phyloP scores from a whole-genome alignment of 2,888 invertebrate genomes.

The Apotomis capreana region DNA sequence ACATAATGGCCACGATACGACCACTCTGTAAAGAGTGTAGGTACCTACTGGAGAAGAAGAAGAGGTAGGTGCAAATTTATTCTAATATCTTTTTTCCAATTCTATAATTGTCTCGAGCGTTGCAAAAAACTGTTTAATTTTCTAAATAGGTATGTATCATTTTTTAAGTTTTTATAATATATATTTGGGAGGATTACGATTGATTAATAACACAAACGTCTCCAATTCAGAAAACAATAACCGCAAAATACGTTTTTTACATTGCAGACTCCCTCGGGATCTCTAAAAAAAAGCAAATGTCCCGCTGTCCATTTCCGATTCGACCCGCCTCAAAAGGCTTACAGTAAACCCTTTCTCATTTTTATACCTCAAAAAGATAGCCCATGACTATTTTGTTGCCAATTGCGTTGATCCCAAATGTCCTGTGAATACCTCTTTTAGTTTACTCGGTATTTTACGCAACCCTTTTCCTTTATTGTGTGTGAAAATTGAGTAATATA shows the following conservation, averaged over 20 bases:
- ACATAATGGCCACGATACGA: too few species aligned
- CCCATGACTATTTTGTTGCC: conserved; percentile 76
- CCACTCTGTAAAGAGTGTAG: too few species aligned
- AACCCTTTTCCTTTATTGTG: neutral
- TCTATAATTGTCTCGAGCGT: too few species aligned
- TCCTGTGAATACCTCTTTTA: conserved; percentile 53
- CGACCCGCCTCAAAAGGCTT: conserved; percentile 82
- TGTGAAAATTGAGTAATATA: neutral
- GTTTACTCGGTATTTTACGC: conserved; percentile 30
- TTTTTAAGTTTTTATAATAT: too few species aligned
- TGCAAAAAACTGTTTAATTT: too few species aligned
- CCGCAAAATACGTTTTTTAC: neutral
- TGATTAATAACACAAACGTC: too few species aligned
- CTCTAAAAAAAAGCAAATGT: conserved; percentile 73
- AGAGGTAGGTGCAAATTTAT: too few species aligned
- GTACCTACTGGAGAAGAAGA: too few species aligned
- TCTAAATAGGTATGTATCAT: too few species aligned
- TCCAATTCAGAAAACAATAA: neutral
- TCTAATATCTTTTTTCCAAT: too few species aligned
- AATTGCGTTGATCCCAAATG: conserved; percentile 74
- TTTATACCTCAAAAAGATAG: conserved; percentile 78
- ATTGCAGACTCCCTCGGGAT: conserved; percentile 9
- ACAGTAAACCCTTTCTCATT: conserved; percentile 78
- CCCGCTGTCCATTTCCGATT: conserved; percentile 78
- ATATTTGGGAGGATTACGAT: too few species aligned